phyloP scores from a whole-genome alignment of 2,113 vertebrate species.

The Sylvietta virens region DNA sequence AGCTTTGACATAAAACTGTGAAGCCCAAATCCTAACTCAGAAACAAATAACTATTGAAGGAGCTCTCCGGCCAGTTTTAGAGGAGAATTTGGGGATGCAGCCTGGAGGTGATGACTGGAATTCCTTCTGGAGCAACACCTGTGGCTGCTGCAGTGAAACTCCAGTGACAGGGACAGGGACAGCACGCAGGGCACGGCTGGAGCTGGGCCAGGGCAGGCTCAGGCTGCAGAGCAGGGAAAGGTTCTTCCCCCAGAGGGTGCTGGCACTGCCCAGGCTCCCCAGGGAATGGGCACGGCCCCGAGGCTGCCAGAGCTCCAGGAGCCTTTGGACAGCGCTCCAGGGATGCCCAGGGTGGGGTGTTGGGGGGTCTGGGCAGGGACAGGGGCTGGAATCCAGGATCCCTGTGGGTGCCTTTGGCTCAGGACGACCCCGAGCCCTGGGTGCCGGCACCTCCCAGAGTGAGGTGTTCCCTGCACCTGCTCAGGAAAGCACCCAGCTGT shows the following conservation, averaged over 20 bases:
- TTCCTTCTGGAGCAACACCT: too few species aligned
- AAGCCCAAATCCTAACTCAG: too few species aligned
- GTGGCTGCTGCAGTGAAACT: too few species aligned
- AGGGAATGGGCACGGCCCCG: not conserved
- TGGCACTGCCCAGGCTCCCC: not conserved
- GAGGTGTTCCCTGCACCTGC: not conserved
- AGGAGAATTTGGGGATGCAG: too few species aligned
- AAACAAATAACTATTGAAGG: too few species aligned
- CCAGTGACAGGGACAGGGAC: too few species aligned
- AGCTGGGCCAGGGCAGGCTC: not conserved
- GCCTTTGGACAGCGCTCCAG: not conserved
- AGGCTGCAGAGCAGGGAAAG: not conserved
- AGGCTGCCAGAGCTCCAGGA: not conserved
- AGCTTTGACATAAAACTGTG: too few species aligned
- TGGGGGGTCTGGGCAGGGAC: not conserved
- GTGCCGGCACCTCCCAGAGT: not conserved
- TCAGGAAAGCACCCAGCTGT: not conserved
- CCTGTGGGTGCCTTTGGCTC: not conserved
- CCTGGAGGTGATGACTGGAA: too few species aligned
- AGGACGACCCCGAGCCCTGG: not conserved
- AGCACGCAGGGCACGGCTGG: too few species aligned
- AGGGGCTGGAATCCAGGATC: fast-evolving
- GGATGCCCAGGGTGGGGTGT: not conserved
- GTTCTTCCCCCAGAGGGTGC: not conserved
- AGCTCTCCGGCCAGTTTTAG: too few species aligned